Percentiles rank a stretch among this genome's conserved stretches.
These are phyloP conservation scores for Heterocephalus glaber DNA, from an alignment of 2,113 vertebrate species.

Conservation along the genomic window DNA sequence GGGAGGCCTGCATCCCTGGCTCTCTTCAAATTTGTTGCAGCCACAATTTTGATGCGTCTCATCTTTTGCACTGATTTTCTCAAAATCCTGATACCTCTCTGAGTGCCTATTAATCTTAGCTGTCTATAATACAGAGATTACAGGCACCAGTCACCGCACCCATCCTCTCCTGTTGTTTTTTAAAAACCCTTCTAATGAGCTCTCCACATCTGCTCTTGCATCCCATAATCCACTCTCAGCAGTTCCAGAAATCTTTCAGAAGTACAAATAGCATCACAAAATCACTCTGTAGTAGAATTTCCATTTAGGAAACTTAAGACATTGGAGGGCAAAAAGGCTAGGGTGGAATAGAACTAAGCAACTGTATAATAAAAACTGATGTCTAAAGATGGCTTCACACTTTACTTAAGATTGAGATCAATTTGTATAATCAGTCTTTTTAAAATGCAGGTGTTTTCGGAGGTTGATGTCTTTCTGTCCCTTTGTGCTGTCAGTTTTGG, in stretches of 20 bases:
- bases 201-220: neutral
- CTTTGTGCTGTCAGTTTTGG: neutral
- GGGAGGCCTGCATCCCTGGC: neutral
- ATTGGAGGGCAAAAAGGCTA: neutral
- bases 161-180: neutral
- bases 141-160: neutral
- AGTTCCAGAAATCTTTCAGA: slow-evolving; percentile 25
- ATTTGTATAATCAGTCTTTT: neutral
- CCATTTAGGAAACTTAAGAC: neutral
- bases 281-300: neutral
- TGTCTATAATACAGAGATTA: neutral
- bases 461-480: neutral
- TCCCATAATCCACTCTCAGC: neutral
- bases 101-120: neutral
- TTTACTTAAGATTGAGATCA: neutral
- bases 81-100: neutral
- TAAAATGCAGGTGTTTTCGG: neutral
- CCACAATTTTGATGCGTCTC: neutral
- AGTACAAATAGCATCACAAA: neutral
- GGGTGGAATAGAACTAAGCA: neutral
- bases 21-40: neutral
- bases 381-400: neutral
- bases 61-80: neutral
- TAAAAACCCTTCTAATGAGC: neutral
- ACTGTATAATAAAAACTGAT: neutral